A percentile compares a stretch with the other conserved stretches of the same genome.
These are phyloP conservation scores for Opisthocomus hoazin DNA, from an alignment of 2,113 vertebrate genomes.

Conservation along the genomic window DNA sequence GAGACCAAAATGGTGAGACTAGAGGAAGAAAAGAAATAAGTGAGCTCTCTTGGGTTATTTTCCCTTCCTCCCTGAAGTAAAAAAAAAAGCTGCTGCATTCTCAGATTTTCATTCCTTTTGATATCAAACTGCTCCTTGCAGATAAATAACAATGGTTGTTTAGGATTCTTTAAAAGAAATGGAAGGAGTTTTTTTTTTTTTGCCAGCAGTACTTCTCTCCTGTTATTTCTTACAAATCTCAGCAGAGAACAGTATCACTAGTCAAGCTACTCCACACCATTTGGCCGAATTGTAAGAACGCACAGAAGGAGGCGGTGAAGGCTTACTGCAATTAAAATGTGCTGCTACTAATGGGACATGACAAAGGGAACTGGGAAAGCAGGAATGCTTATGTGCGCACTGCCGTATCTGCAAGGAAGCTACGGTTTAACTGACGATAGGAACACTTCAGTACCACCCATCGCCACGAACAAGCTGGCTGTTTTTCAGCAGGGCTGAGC, in stretches of 20 bases:
- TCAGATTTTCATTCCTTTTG: neutral
- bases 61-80: neutral
- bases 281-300: slow-evolving; percentile 18
- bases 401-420: neutral
- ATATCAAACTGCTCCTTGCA: slow-evolving; percentile 3
- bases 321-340: neutral
- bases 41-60: neutral
- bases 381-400: neutral
- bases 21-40: neutral
- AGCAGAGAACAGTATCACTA: neutral
- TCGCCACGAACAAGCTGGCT: neutral
- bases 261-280: neutral
- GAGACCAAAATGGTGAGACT: neutral
- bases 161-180: neutral
- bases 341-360: slow-evolving; percentile 18
- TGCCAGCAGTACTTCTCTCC: neutral
- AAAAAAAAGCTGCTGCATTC: neutral
- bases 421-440: neutral
- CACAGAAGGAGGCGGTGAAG: slow-evolving; percentile 15
- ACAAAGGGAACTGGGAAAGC: neutral
- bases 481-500: neutral
- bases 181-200: neutral
- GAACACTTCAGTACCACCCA: neutral
- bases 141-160: slow-evolving; percentile 20
- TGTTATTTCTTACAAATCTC: slow-evolving; percentile 13